Evolutionary conservation across 2,113 vertebrate species (phyloP).

Genomic region (Garra rufa): DNA sequence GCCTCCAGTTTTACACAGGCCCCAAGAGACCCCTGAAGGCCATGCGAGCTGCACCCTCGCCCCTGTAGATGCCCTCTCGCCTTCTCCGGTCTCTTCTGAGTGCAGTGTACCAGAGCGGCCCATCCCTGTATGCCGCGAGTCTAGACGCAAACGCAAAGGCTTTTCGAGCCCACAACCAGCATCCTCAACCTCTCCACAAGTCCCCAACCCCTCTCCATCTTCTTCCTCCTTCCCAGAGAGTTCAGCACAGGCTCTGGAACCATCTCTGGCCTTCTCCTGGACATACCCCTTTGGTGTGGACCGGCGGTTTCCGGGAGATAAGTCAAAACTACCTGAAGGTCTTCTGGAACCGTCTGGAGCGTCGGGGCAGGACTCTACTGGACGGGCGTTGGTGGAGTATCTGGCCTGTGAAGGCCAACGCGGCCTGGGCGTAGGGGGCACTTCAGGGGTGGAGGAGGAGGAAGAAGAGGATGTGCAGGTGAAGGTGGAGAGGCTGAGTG

Average conservation of each 20-base stretch:
- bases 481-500: slow-evolving; percentile 95
- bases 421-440: slow-evolving; percentile 55
- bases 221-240: slow-evolving; percentile 90
- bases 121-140: slow-evolving; percentile 91
- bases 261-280: slow-evolving; percentile 96
- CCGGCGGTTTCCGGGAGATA: slow-evolving; percentile 89
- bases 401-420: slow-evolving; percentile 90
- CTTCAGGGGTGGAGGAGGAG: slow-evolving; percentile 80
- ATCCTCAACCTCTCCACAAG: slow-evolving; percentile 89
- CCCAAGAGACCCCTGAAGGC: slow-evolving; percentile 88
- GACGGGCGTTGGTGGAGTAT: slow-evolving; percentile 86
- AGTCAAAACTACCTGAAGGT: slow-evolving; percentile 90
- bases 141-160: slow-evolving; percentile 92
- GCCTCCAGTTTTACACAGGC: slow-evolving; percentile 78
- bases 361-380: slow-evolving; percentile 73
- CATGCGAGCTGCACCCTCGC: slow-evolving; percentile 86
- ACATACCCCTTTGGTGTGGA: slow-evolving; percentile 97
- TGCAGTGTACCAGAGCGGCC: slow-evolving; percentile 94
- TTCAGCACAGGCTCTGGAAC: slow-evolving; percentile 89
- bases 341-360: slow-evolving; percentile 82
- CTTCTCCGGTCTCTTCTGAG: slow-evolving; percentile 94
- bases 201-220: slow-evolving; percentile 86
- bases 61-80: slow-evolving; percentile 91
- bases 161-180: slow-evolving; percentile 90
- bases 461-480: slow-evolving; percentile 94